Base-by-base conservation (phyloP, 2,797 vertebrate species). In the Champsocephalus gunnari region DNA sequence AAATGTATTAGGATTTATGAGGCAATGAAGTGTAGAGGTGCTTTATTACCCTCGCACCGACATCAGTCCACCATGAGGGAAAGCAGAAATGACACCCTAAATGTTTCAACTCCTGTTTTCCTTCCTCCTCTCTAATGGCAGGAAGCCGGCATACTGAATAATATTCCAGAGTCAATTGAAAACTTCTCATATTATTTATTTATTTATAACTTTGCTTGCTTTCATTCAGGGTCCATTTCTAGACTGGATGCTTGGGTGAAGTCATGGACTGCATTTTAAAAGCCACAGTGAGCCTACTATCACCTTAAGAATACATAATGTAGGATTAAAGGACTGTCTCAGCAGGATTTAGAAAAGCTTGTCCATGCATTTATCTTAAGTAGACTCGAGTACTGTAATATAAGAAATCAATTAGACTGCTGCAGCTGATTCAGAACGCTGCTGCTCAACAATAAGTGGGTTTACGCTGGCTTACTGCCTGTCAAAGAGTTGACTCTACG, bases 1-100 rank as follows among this genome's bases (percentile, higher is more conserved):
- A 92, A 92, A 88, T 84, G 80, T 89, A 92, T 93, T 87, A 92
- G 86, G 91, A 93, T 94, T 94, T 93, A 94, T 92, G 91, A 92
- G 88, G 87, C 92, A 88, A 83, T 88, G 81, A 87, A 91, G 86
- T 87, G 87, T 82, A 89, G 91, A 88, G 90, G 81, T 84, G 83
- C 87, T 94, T 91, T 91, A 94, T 92, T 92, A 89, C 90, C 69
- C 83, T 72, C 77, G 71, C 66, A 69, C 77, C 28, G 38, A 78
- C 77, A 44, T 90, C 88, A 84, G 88, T 92, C 87, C 83, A 12
- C 54, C 66, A 55, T 66, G 71, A 82, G 1, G 71, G 70, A 81
- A 79, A 88, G 73, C 77, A 75, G 68, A 81, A 84, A 87, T 66
- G 91, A 87, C 89, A 82, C 77, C 57, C 54, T 62, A 58, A 87